Percentiles rank a stretch among this genome's conserved stretches.
Evolutionary conservation across 2,797 vertebrate genomes (phyloP).

Genomic region (Rhynchonycteris naso): DNA sequence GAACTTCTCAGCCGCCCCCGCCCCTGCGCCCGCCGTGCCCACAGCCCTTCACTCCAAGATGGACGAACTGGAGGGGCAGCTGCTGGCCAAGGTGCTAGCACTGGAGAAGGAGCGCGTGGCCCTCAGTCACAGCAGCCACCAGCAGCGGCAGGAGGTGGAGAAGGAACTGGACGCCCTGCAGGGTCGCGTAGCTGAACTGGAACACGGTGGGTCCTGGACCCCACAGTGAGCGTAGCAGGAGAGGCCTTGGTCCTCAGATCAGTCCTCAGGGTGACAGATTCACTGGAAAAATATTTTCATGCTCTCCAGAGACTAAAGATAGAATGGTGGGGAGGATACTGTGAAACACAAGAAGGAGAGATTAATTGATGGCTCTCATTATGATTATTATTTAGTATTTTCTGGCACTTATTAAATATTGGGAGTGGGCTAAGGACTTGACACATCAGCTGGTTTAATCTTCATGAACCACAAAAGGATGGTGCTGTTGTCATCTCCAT

Average conservation of each 20-base stretch:
- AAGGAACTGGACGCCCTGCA: conserved; percentile 91
- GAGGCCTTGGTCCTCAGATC: not conserved
- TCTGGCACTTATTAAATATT: not conserved
- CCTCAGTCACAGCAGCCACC: conserved; percentile 88
- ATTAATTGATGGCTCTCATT: not conserved
- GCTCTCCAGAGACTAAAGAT: not conserved
- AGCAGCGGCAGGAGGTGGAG: conserved; percentile 91
- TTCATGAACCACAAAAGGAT: not conserved
- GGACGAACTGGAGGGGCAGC: conserved; percentile 94
- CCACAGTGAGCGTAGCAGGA: fast-evolving
- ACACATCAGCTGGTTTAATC: not conserved
- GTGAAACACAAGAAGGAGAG: not conserved
- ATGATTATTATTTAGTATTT: not conserved
- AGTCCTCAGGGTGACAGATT: not conserved
- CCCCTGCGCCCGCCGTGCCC: conserved; percentile 40
- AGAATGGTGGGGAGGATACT: not conserved
- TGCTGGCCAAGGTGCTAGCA: conserved; percentile 94
- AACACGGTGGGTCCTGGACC: conserved; percentile 88
- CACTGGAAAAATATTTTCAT: not conserved
- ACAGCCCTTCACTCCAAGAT: conserved; percentile 88
- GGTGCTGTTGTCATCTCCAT: not conserved
- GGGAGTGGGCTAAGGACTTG: not conserved
- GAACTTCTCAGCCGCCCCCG: conserved; percentile 80
- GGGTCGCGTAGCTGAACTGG: conserved; percentile 91
- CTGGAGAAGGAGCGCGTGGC: conserved; percentile 94